Conservation (phyloP, 2,113 vertebrate species). For the Pseudorhombus dupliciocellatus region DNA sequence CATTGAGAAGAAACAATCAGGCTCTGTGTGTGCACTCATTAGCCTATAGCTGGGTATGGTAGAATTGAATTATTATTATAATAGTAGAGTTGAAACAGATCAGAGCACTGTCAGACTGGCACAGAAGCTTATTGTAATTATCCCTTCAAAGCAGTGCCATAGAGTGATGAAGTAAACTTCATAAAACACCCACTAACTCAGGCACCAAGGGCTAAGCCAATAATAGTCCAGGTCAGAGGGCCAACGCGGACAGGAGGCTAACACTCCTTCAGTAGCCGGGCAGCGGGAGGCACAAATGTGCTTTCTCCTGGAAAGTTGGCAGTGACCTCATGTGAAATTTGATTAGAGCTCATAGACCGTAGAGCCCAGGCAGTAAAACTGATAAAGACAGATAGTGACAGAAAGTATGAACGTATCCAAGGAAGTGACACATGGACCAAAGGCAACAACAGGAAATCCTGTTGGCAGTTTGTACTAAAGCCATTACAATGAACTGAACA, state of each 20-base stretch:
- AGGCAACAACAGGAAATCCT: neutral
- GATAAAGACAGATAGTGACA: neutral
- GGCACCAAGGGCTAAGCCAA: slow-evolving; percentile 37
- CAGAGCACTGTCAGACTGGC: slow-evolving; percentile 6
- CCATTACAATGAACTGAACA: neutral
- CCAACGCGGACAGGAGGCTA: slow-evolving; percentile 20
- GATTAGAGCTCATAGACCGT: neutral
- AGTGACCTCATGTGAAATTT: neutral
- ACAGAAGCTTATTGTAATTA: slow-evolving; percentile 31
- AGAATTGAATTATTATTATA: slow-evolving; percentile 29
- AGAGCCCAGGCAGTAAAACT: neutral
- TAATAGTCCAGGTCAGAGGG: slow-evolving; percentile 33
- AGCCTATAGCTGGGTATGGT: neutral
- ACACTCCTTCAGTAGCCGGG: slow-evolving; percentile 20
- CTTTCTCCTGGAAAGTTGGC: neutral
- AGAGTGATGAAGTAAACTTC: neutral
- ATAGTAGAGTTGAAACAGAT: slow-evolving; percentile 9
- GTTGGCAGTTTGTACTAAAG: too few species aligned
- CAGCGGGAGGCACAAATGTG: slow-evolving; percentile 24
- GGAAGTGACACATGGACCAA: neutral
- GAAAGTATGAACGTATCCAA: neutral
- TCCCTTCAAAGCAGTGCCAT: slow-evolving; percentile 25
- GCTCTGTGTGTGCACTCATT: neutral
- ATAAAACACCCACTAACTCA: slow-evolving; percentile 34
- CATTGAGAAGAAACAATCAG: slow-evolving; percentile 12